Conservation (phyloP, 2,888 invertebrate genomes). For the Macrosoma leucophasiata region DNA sequence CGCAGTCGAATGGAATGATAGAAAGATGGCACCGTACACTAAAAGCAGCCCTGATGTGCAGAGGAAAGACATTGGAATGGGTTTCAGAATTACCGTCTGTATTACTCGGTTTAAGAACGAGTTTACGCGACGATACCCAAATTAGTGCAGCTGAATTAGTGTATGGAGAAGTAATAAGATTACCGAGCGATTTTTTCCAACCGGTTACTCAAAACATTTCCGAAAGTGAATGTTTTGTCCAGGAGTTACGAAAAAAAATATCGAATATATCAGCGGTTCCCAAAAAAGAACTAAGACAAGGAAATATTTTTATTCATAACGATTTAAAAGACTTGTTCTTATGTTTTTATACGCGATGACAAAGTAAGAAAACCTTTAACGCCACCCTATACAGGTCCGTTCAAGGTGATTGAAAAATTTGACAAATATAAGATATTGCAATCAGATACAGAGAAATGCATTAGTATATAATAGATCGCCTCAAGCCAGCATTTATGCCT, state of each 20-base stretch:
- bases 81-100: slow-evolving; percentile 3
- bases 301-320: slow-evolving; percentile 9
- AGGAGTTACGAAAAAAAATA: slow-evolving; percentile 5
- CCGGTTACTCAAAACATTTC: background rate
- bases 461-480: background rate
- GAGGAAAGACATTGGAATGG: background rate
- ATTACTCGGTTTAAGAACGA: slow-evolving; percentile 1
- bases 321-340: slow-evolving; percentile 10
- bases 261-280: slow-evolving; percentile 2
- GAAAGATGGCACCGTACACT: too few relatives aligned
- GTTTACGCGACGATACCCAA: background rate
- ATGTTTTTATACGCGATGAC: slow-evolving; percentile 12
- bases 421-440: slow-evolving; percentile 4
- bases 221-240: too few relatives aligned
- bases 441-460: background rate
- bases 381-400: slow-evolving; percentile 1
- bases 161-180: background rate
- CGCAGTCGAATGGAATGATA: too few relatives aligned
- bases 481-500: background rate
- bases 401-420: background rate
- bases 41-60: too few relatives aligned
- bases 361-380: slow-evolving; percentile 11
- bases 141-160: background rate
- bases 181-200: background rate
- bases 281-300: slow-evolving; percentile 2